Conservation (phyloP, 2,113 vertebrate genomes). For the Rattus rattus region DNA sequence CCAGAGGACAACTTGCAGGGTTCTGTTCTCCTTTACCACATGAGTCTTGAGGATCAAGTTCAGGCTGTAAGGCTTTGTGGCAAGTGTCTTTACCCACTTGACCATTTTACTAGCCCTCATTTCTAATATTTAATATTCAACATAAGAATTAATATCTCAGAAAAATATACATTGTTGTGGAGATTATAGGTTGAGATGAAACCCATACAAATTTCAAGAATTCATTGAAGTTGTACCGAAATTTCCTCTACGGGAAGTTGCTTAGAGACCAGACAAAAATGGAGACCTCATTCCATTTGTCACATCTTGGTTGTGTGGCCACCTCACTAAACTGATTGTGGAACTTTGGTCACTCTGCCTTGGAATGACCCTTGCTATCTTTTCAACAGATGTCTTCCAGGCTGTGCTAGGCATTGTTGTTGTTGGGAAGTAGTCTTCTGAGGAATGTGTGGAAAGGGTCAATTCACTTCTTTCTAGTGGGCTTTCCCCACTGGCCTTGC, state of each 20-base stretch:
- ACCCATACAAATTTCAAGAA: background rate
- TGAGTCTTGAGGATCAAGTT: background rate
- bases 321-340: background rate
- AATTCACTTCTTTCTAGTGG: background rate
- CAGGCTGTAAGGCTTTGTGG: background rate
- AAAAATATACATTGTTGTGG: background rate
- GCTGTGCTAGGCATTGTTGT: background rate
- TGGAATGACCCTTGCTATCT: background rate
- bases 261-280: background rate
- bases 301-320: background rate
- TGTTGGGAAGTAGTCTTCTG: background rate
- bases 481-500: background rate
- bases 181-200: background rate
- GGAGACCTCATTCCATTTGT: background rate
- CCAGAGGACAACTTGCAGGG: background rate
- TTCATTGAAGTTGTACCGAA: background rate
- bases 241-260: background rate
- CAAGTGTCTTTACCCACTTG: background rate
- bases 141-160: background rate
- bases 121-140: background rate
- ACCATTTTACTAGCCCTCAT: background rate
- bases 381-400: background rate
- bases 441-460: fast-evolving
- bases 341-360: background rate
- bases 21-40: background rate